phyloP scores from a whole-genome alignment of 2,113 vertebrate species.

The Equus przewalskii region DNA sequence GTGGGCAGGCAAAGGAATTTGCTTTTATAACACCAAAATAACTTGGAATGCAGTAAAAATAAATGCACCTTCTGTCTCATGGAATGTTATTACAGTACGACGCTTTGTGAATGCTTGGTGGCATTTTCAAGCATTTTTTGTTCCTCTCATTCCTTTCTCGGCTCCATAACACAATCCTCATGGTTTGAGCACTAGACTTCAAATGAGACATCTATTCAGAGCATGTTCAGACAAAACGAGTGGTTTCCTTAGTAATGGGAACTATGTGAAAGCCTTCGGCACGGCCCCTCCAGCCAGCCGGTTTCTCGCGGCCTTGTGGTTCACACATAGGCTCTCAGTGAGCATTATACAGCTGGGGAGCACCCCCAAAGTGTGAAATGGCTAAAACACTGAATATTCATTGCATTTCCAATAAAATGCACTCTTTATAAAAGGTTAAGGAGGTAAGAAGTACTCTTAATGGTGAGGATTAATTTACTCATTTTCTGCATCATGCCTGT shows the following conservation, averaged over 20 bases:
- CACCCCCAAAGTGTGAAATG: constrained; percentile 36
- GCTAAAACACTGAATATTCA: constrained; percentile 58
- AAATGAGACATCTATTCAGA: constrained; percentile 90
- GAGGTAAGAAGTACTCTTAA: constrained; percentile 16
- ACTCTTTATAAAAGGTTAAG: constrained; percentile 59
- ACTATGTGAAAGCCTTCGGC: constrained; percentile 82
- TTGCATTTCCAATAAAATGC: constrained; percentile 21
- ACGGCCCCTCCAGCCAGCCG: constrained; percentile 70
- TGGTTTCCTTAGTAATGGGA: constrained; percentile 90
- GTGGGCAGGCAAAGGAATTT: constrained; percentile 67
- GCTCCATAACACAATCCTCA: constrained; percentile 82
- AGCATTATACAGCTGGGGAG: constrained; percentile 23
- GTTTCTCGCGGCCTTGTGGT: constrained; percentile 36
- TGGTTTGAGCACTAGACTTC: constrained; percentile 89
- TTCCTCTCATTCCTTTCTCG: constrained; percentile 81
- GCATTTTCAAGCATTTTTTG: constrained; percentile 76
- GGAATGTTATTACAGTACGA: constrained; percentile 46
- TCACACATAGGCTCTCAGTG: constrained; percentile 65
- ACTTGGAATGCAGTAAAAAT: constrained; percentile 70
- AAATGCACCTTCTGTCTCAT: constrained; percentile 70
- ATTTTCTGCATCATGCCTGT: neutral
- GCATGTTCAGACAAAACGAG: constrained; percentile 87
- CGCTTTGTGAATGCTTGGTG: constrained; percentile 67
- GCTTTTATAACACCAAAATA: constrained; percentile 73
- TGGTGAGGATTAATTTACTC: neutral